These are phyloP conservation scores for Meloidogyne exigua DNA, from an alignment of 1,140 invertebrate genomes.

Conservation along the genomic window DNA sequence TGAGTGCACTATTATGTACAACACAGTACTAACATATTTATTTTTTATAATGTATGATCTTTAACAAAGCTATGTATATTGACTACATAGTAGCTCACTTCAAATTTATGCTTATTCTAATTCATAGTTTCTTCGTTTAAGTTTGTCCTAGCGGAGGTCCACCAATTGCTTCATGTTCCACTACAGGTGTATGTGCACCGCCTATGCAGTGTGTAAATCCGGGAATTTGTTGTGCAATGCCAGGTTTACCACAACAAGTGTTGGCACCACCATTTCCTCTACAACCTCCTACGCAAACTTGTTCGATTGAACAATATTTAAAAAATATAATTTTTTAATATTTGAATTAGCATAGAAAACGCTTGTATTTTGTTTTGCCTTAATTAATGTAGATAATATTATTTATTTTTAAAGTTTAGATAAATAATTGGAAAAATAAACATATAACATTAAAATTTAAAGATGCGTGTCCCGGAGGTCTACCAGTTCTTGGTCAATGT, in stretches of 20 bases:
- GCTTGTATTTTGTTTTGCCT: background rate
- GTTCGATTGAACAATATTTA: background rate
- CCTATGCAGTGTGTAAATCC: background rate
- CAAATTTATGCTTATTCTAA: too few species aligned
- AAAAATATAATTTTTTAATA: too few species aligned
- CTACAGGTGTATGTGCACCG: background rate
- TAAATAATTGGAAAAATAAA: background rate
- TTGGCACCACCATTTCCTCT: background rate
- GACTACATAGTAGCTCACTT: too few species aligned
- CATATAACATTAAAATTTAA: conserved; percentile 24
- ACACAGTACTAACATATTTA: too few species aligned
- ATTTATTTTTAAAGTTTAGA: background rate
- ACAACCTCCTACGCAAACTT: background rate
- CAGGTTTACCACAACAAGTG: background rate
- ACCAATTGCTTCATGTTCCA: background rate
- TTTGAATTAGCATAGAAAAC: too few species aligned
- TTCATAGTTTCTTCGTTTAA: background rate
- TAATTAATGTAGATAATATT: background rate
- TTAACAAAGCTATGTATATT: too few species aligned
- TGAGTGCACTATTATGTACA: too few species aligned
- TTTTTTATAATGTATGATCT: too few species aligned
- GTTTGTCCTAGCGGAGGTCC: background rate
- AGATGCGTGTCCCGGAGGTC: conserved; percentile 55
- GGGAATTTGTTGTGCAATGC: background rate
- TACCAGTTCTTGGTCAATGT: conserved; percentile 49